Evolutionary conservation across 2,113 vertebrate species (phyloP), one percentile per base, ranked within the genome.

Genomic region (Glaucidium brasilianum): DNA sequence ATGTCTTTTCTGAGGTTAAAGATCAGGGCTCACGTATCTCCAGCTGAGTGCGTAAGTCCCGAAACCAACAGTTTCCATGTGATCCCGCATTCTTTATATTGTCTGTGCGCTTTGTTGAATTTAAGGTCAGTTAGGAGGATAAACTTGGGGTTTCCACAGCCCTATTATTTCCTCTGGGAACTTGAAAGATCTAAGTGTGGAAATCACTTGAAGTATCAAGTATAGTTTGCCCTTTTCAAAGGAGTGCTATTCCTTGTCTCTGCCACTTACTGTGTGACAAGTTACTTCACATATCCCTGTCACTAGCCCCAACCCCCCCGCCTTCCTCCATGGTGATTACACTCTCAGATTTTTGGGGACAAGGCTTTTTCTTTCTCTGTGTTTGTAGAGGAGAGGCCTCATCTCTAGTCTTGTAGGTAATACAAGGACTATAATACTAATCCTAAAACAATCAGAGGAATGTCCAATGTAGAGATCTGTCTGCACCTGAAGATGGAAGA

Each of bases 91-190:
- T 97, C 95, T 94, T 96, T 52, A 45, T 89, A 96, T 96, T 97
- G 94, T 97, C 92, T 85, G 69, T 0, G 3, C 0, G 91, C 96
- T 95, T 97, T 97, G 96, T 95, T 94, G 76, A 96, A 94, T 92
- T 95, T 96, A 96, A 94, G 96, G 94, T 96, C 96, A 81, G 90
- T 96, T 93, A 96, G 94, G 76, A 90, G 95, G 91, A 96, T 96
- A 96, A 96, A 96, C 94, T 91, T 91, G 92, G 85, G 88, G 60
- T 86, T 96, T 97, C 92, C 88, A 96, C 85, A 34, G 94, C 68
- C 92, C 94, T 94, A 94, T 96, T 95, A 95, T 93, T 84, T 71
- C 91, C 91, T 93, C 96, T 96, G 94, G 94, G 95, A 97, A 97
- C 88, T 67, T 96, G 94, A 93, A 94, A 95, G 95, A 97, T 95